These are phyloP conservation scores for Polypterus bichir DNA, from an alignment of 2,113 vertebrate genomes.

Conservation along the genomic window DNA sequence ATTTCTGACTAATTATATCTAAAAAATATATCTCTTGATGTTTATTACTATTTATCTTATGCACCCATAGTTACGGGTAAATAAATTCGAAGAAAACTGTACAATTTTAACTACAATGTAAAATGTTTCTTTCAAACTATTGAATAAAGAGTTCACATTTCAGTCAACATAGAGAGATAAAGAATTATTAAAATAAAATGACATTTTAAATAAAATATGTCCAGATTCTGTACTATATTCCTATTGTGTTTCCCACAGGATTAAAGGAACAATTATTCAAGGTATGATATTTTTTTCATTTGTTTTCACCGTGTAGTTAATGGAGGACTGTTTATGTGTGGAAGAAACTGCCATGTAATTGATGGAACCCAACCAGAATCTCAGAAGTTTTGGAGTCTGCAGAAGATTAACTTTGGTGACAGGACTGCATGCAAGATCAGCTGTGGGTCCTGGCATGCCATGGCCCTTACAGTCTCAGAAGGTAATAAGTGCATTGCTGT, in stretches of 20 bases:
- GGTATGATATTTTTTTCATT: constrained; percentile 22
- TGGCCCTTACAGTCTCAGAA: constrained; percentile 24
- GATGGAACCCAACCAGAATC: constrained; percentile 32
- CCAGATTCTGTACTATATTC: background rate
- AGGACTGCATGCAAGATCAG: constrained; percentile 34
- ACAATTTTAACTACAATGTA: too few relatives aligned
- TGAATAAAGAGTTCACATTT: too few relatives aligned
- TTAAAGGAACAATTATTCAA: background rate
- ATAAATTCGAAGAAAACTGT: too few relatives aligned
- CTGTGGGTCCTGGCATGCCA: constrained; percentile 33
- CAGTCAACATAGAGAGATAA: background rate
- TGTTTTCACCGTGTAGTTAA: constrained; percentile 22
- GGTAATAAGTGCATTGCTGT: constrained; percentile 17
- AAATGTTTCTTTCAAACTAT: too few relatives aligned
- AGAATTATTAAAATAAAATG: background rate
- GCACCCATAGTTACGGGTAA: too few relatives aligned
- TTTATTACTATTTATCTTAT: too few relatives aligned
- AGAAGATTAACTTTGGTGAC: constrained; percentile 32
- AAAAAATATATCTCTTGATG: too few relatives aligned
- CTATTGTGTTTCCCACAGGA: background rate
- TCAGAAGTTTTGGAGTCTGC: constrained; percentile 42
- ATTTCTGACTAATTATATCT: too few relatives aligned
- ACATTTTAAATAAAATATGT: background rate
- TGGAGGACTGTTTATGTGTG: constrained; percentile 28
- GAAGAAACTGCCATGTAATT: constrained; percentile 38